Evolutionary conservation across 2,113 vertebrate genomes (phyloP).

Genomic region (Ahaetulla prasina): DNA sequence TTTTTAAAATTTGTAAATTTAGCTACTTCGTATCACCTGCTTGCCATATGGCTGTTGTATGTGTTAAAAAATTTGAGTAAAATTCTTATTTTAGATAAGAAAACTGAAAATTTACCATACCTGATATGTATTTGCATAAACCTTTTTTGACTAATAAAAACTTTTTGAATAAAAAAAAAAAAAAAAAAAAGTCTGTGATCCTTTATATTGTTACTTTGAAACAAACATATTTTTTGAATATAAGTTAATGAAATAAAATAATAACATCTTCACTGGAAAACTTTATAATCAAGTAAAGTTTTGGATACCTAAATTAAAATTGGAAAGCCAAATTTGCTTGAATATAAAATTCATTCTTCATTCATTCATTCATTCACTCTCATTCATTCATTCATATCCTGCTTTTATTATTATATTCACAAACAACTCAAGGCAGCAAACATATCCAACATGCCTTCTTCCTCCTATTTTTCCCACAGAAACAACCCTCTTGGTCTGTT

Average conservation of each 20-base stretch:
- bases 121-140: too few species aligned
- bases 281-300: slow-evolving; percentile 50
- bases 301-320: background rate
- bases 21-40: too few species aligned
- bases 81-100: too few species aligned
- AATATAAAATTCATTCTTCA: background rate
- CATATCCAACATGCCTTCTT: background rate
- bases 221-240: slow-evolving; percentile 62
- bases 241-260: slow-evolving; percentile 72
- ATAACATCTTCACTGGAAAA: slow-evolving; percentile 49
- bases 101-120: too few species aligned
- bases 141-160: too few species aligned
- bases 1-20: too few species aligned
- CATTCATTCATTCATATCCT: background rate
- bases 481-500: slow-evolving; percentile 20
- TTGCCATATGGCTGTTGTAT: too few species aligned
- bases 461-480: background rate
- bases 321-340: slow-evolving; percentile 38
- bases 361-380: too few species aligned
- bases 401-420: background rate
- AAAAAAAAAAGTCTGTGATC: slow-evolving; percentile 62
- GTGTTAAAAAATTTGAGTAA: too few species aligned
- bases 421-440: background rate
- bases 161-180: too few species aligned
- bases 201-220: slow-evolving; percentile 65